Conservation (phyloP, 1,140 invertebrate species). For the Dendrolimus punctatus region DNA sequence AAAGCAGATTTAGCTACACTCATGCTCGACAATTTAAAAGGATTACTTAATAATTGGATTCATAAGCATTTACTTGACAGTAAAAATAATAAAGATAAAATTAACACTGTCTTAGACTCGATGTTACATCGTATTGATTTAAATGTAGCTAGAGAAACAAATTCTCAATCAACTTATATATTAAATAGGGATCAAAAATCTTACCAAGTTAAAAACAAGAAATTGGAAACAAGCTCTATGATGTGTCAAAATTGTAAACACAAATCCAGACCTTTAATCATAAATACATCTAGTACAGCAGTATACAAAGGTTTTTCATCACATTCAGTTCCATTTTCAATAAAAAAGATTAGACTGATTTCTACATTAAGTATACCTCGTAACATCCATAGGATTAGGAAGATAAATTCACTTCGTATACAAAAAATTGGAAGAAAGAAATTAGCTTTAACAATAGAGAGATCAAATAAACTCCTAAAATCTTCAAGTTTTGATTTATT, state of each 20-base stretch:
- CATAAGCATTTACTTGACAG: slow-evolving; percentile 39
- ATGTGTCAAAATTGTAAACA: slow-evolving; percentile 13
- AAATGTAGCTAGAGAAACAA: slow-evolving; percentile 15
- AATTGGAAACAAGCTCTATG: slow-evolving; percentile 6
- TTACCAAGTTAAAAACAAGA: slow-evolving; percentile 18
- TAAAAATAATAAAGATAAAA: slow-evolving; percentile 36
- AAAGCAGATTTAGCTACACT: slow-evolving; percentile 29
- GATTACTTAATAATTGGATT: slow-evolving; percentile 42
- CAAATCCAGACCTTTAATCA: background rate
- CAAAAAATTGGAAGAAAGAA: slow-evolving; percentile 23
- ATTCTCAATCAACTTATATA: slow-evolving; percentile 38
- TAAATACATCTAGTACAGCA: background rate
- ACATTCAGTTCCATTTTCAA: slow-evolving; percentile 24
- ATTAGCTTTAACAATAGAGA: slow-evolving; percentile 22
- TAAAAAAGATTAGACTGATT: slow-evolving; percentile 35
- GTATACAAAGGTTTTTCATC: slow-evolving; percentile 10
- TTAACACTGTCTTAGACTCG: slow-evolving; percentile 38
- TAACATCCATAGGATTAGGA: slow-evolving; percentile 20
- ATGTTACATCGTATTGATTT: slow-evolving; percentile 35
- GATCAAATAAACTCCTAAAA: slow-evolving; percentile 21
- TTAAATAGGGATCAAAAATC: slow-evolving; percentile 24
- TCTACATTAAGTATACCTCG: slow-evolving; percentile 51
- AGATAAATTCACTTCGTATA: slow-evolving; percentile 11
- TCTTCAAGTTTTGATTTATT: slow-evolving; percentile 36
- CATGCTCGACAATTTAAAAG: slow-evolving; percentile 46